Conservation (phyloP, 1,140 invertebrate species). For the Apolygus lucorum region DNA sequence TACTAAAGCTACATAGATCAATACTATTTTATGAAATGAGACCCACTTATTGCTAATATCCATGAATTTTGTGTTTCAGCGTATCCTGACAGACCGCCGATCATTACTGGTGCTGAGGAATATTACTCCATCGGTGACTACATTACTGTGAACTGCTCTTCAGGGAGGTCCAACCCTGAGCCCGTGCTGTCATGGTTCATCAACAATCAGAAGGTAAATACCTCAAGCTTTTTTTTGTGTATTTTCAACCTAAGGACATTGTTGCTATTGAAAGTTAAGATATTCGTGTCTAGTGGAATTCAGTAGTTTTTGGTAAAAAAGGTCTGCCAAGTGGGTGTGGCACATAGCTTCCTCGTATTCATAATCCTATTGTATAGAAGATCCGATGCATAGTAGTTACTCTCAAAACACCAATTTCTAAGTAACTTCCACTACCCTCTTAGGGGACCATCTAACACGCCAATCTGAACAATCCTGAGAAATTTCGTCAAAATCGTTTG, state of each 20-base stretch:
- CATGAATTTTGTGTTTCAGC: conserved; percentile 43
- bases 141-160: conserved; percentile 65
- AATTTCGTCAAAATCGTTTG: too few relatives aligned
- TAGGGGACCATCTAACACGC: too few relatives aligned
- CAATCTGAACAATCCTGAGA: too few relatives aligned
- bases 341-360: too few relatives aligned
- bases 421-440: too few relatives aligned
- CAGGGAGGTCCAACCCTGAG: conserved; percentile 64
- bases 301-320: background rate
- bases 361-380: too few relatives aligned
- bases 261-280: background rate
- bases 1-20: too few relatives aligned
- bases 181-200: conserved; percentile 77
- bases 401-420: too few relatives aligned
- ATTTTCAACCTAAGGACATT: background rate
- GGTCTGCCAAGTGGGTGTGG: too few relatives aligned
- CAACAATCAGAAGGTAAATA: conserved; percentile 62
- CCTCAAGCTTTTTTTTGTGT: background rate
- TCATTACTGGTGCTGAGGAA: conserved; percentile 57
- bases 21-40: too few relatives aligned
- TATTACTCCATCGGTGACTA: conserved; percentile 60
- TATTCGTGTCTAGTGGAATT: background rate
- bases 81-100: conserved; percentile 54
- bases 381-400: too few relatives aligned
- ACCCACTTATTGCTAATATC: too few relatives aligned